These are phyloP conservation scores for Aspidapion aeneum DNA, from an alignment of 2,888 invertebrate species.

Conservation along the genomic window DNA sequence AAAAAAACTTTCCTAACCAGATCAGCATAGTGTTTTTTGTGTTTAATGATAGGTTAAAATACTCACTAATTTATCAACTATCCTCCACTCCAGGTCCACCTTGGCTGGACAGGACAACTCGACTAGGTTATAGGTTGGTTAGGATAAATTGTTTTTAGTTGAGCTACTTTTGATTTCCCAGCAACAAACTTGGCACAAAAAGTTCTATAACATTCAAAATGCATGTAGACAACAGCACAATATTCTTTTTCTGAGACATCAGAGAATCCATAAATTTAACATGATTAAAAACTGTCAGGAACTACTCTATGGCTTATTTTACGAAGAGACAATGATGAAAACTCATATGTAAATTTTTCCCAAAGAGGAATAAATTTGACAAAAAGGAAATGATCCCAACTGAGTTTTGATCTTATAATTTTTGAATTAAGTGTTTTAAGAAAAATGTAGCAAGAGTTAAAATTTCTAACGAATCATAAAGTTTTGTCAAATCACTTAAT, in stretches of 20 bases:
- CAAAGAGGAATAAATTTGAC: too few relatives aligned
- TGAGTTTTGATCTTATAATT: not conserved
- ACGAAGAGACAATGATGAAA: not conserved
- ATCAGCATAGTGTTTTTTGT: too few relatives aligned
- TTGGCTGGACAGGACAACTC: too few relatives aligned
- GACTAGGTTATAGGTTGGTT: too few relatives aligned
- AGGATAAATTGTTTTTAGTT: not conserved
- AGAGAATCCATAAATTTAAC: not conserved
- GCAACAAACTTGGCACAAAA: not conserved
- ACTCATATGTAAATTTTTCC: not conserved
- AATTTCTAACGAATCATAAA: not conserved
- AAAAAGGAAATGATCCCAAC: not conserved
- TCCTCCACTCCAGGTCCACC: too few relatives aligned
- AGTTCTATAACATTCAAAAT: not conserved
- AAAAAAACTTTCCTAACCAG: too few relatives aligned
- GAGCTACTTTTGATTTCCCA: conserved; percentile 5
- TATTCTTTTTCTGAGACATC: too few relatives aligned
- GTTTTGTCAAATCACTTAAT: not conserved
- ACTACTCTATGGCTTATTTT: not conserved
- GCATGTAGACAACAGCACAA: not conserved
- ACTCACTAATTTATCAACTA: too few relatives aligned
- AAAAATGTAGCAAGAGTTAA: too few relatives aligned
- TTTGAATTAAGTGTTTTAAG: too few relatives aligned
- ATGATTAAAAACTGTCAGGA: not conserved
- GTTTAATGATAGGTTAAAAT: too few relatives aligned